Base-by-base conservation (phyloP, 2,888 invertebrate genomes). In the Rhagophthalmus giganteus region DNA sequence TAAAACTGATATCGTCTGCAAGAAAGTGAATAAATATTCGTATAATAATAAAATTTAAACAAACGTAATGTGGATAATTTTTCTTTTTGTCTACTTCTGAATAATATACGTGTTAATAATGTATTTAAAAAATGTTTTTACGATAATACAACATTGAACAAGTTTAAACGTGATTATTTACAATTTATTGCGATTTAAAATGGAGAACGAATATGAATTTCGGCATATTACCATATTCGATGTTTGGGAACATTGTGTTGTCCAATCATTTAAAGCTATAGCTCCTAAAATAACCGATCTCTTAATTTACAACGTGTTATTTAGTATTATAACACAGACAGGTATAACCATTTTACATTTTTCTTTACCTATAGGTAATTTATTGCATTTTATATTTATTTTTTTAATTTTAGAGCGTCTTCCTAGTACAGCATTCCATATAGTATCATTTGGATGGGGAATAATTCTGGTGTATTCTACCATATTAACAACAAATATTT, bases 241-340 rank as follows among this genome's bases (percentile, higher is more conserved):
- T 32, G 42, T 58, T 14, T 25, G 53, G 10, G 37, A 45, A 24
- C 38, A 45, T 30, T 62, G 62, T 46, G 56, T 61, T 27, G 51
- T 49, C 30, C 59, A 59, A 4, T 61, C 61, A 1, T 8, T 60
- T 11, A 25, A 32, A 8, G 58, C 53, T 24, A 33, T 61, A 27
- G 39, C 34, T 15, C 31, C 53, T 8, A 55, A 58, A 37, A 41
- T 60, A 15, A 26, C 40, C 5, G 54, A 56, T 31, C 27, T 58
- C 14, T 38, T 60, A 8, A 14, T 49, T 10, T 42, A 57, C 11
- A 60, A 57, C 48, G 24, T 58, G 9, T 13, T 58, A 10, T 62
- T 60, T 38, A 53, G 55, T 50, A 7, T 59, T 5, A 26, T 47
- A 5, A 51, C 47, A 10, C 55, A 59, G 9, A 48, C 28, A 46